Evolutionary conservation across 2,888 invertebrate genomes (phyloP).

Genomic region (Margaritifera margaritifera): DNA sequence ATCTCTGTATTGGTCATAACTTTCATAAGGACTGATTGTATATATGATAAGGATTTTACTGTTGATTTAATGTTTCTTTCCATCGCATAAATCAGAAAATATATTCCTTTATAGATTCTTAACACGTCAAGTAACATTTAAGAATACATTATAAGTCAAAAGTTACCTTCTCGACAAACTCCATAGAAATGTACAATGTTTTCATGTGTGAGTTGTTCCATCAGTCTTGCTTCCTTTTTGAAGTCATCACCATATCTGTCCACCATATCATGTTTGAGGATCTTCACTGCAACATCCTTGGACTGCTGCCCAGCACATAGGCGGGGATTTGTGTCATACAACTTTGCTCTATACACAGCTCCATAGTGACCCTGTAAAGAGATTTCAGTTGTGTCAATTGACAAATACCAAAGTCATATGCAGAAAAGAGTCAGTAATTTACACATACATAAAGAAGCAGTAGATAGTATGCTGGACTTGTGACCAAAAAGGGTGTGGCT

Average conservation of each 20-base stretch:
- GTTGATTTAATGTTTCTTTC: too few relatives aligned
- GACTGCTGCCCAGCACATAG: not conserved
- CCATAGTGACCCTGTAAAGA: constrained; percentile 35
- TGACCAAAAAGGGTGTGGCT: too few relatives aligned
- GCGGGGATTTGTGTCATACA: constrained; percentile 6
- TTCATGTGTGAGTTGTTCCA: constrained; percentile 21
- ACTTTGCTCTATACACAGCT: constrained; percentile 18
- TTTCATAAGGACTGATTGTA: too few relatives aligned
- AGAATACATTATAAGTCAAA: not conserved
- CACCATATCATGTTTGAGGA: constrained; percentile 21
- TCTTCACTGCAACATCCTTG: constrained; percentile 30
- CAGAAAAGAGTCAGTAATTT: too few relatives aligned
- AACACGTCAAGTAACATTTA: too few relatives aligned
- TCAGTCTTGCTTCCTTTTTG: constrained; percentile 24
- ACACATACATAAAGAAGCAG: too few relatives aligned
- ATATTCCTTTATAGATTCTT: too few relatives aligned
- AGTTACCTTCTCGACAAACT: constrained; percentile 19
- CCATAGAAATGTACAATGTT: constrained; percentile 37
- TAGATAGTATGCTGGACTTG: too few relatives aligned
- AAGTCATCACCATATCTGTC: constrained; percentile 22
- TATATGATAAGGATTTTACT: too few relatives aligned
- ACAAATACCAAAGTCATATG: too few relatives aligned
- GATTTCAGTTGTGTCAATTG: not conserved
- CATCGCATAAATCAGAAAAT: too few relatives aligned
- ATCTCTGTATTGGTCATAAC: too few relatives aligned